These are phyloP conservation scores for Adrianichthys oophorus DNA, from an alignment of 2,797 vertebrate species.

Conservation along the genomic window DNA sequence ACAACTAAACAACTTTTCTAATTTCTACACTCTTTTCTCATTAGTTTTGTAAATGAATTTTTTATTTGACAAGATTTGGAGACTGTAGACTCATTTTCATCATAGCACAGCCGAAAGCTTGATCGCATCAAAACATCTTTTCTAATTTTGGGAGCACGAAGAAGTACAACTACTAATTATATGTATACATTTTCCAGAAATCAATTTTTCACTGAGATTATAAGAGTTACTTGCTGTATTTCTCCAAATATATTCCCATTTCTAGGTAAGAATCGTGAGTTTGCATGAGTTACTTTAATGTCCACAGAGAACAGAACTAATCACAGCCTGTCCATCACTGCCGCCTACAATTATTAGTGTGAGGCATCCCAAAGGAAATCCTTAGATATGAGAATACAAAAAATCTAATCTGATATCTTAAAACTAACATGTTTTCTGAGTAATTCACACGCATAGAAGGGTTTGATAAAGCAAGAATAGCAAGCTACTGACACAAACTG, in stretches of 20 bases:
- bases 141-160: conserved; percentile 7
- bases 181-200: conserved; percentile 8
- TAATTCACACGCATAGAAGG: not conserved
- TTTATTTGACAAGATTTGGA: conserved; percentile 41
- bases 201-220: conserved; percentile 15
- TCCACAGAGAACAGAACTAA: conserved; percentile 34
- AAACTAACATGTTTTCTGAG: conserved; percentile 8
- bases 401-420: conserved; percentile 28
- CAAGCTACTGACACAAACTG: not conserved
- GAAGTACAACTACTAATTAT: conserved; percentile 21
- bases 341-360: conserved; percentile 13
- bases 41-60: conserved; percentile 51
- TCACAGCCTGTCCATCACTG: conserved; percentile 23
- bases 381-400: conserved; percentile 22
- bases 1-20: conserved; percentile 34
- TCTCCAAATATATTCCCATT: conserved; percentile 13
- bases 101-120: not conserved
- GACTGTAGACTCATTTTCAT: conserved; percentile 16
- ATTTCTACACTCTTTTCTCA: conserved; percentile 47
- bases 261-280: conserved; percentile 6
- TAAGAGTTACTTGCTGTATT: not conserved
- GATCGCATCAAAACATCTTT: conserved; percentile 13
- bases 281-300: not conserved
- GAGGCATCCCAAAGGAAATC: conserved; percentile 23
- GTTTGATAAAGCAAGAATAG: not conserved